Base-by-base conservation (phyloP, 2,113 vertebrate genomes). In the Andinoacara biseriatus region DNA sequence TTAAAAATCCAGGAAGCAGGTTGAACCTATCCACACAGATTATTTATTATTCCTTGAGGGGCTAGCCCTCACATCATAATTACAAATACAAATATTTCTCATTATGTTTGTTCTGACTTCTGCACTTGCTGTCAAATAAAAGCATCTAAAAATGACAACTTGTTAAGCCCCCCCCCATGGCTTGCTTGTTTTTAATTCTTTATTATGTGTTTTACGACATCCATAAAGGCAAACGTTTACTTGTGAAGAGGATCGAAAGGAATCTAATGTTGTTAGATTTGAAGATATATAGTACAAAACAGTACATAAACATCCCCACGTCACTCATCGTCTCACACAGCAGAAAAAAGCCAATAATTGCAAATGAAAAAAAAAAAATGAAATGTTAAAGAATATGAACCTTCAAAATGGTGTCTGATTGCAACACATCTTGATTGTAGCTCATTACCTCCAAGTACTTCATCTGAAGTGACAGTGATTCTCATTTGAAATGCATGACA, bases 1-100 rank as follows among this genome's bases (percentile, higher is more conserved):
- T 92, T 88, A 87, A 90, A 87, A 92, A 91, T 83, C 85, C 87
- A 93, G 88, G 90, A 94, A 93, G 86, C 89, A 91, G 85, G 86
- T 88, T 85, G 87, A 91, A 89, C 88, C 83, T 80, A 88, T 87
- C 87, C 82, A 83, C 65, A 76, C 58, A 81, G 76, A 83, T 86
- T 89, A 86, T 91, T 92, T 92, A 87, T 91, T 79, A 89, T 87
- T 91, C 87, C 83, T 82, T 77, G 40, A 89, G 65, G 83, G 49
- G 79, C 60, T 82, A 85, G 81, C 80, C 82, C 67, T 90, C 80
- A 87, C 80, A 77, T 82, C 58, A 18, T 87, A 82, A 93, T 81
- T 65, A 79, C 77, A 62, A 86, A 91, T 88, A 87, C n/a, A 88
- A 84, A 88, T 87, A 82, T 89, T 86, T 89, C 61, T 63, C 74